Base-by-base conservation (phyloP, 2,888 invertebrate species). In the Ischnura elegans region DNA sequence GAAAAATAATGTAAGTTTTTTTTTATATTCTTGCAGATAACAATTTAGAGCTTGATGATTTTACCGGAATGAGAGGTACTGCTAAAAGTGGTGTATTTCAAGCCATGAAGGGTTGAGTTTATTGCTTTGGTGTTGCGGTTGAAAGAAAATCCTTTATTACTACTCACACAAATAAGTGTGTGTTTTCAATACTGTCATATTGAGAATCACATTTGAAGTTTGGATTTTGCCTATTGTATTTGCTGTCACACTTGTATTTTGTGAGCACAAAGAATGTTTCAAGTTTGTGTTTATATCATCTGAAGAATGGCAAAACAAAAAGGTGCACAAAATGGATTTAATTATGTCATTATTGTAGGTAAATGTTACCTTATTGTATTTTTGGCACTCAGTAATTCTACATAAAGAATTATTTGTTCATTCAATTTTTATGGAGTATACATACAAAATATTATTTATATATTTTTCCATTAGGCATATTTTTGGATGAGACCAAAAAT, bases 11-110 rank as follows among this genome's bases (percentile, higher is more conserved):
- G 19, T 25, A 25, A 61, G 3, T 4, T 8, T 76, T 10, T 13
- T 4, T 36, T 86, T 85, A 25, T n/a, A n/a, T n/a, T 86, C 13
- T 86, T 86, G 21, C 86, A 86, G 86, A 86, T 36, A 86, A 86
- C 46, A 46, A 13, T 10, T 5, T 86, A 25, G 86, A 86, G 46
- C 86, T 86, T 25, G 86, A 86, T 25, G 86, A 86, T 25, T 86
- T 86, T 21, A 86, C 86, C 25, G 86, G 86, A 6, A 46, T 86
- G 46, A 86, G 86, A n/a, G 25, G 46, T 42, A 10, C 10, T 0
- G 10, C 21, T 43, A 85, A 43, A 85, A 21, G 42, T 46, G 86
- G 86, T 45, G 5, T n/a, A 8, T 46, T 46, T 86, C 86, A 45
- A 86, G 45, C 46, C 46, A 86, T 86, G 86, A 86, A 86, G 43